Conservation (phyloP, 2,113 vertebrate genomes). For the Silurus meridionalis region DNA sequence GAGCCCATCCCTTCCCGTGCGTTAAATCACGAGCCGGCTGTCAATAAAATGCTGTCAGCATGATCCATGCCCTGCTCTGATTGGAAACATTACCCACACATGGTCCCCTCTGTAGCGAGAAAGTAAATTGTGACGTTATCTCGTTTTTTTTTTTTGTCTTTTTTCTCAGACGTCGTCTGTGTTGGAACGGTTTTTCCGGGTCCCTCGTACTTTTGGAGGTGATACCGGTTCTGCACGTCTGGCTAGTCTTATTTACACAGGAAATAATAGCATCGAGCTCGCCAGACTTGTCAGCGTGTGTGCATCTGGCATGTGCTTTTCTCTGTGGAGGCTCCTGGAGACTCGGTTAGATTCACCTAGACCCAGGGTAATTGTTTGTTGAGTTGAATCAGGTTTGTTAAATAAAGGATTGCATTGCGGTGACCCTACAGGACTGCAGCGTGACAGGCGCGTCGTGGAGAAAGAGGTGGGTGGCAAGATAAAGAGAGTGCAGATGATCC, state of each 20-base stretch:
- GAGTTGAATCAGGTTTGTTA: neutral
- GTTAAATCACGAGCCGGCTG: slow-evolving; percentile 19
- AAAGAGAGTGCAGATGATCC: slow-evolving; percentile 53
- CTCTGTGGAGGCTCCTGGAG: no score
- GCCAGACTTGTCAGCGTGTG: neutral
- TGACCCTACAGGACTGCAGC: slow-evolving; percentile 19
- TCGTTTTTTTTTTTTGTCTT: neutral
- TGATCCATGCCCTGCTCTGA: slow-evolving; percentile 22
- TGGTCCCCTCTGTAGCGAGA: slow-evolving; percentile 5
- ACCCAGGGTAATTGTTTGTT: neutral
- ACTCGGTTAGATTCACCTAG: neutral
- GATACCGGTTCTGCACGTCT: neutral
- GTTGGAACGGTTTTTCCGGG: neutral
- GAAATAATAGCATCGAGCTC: neutral
- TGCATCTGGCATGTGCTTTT: neutral
- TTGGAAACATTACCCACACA: slow-evolving; percentile 17
- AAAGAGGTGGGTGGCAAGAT: slow-evolving; percentile 32
- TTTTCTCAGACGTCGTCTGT: neutral
- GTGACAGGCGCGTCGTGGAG: slow-evolving; percentile 9
- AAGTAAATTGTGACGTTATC: slow-evolving; percentile 11
- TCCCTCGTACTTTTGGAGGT: neutral
- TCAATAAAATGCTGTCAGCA: slow-evolving; percentile 24
- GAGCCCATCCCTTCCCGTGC: slow-evolving; percentile 11
- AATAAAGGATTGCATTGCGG: neutral
- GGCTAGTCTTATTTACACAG: neutral